These are phyloP conservation scores for Eudyptes chrysolophus DNA, from an alignment of 2,113 vertebrate species.

Conservation along the genomic window DNA sequence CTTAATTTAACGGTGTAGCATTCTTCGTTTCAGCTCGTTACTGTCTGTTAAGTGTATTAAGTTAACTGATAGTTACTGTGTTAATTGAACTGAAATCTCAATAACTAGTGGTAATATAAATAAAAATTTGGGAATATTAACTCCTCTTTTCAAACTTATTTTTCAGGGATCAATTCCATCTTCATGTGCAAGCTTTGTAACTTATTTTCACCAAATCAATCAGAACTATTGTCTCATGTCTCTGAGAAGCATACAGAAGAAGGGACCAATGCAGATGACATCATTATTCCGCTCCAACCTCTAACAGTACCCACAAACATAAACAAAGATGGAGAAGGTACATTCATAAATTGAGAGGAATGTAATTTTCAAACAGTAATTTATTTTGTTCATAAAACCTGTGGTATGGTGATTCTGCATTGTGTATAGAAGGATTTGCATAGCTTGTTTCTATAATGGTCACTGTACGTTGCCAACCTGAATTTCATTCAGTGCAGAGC, in stretches of 20 bases:
- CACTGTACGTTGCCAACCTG: not conserved
- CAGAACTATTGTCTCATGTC: slow-evolving; percentile 84
- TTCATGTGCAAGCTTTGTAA: slow-evolving; percentile 98
- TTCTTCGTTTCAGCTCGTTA: rapidly evolving
- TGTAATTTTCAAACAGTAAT: not conserved
- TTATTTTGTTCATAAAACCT: not conserved
- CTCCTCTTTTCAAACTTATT: not conserved
- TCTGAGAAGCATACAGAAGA: slow-evolving; percentile 82
- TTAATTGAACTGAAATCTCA: not conserved
- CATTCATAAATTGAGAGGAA: not conserved
- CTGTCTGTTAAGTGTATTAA: not conserved
- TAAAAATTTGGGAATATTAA: not conserved
- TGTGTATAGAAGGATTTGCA: not conserved
- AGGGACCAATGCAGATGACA: slow-evolving; percentile 77
- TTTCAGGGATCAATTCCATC: slow-evolving; percentile 83
- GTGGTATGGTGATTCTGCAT: not conserved
- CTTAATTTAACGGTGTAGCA: not conserved
- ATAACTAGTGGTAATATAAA: not conserved
- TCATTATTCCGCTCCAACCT: slow-evolving; percentile 86
- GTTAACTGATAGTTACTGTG: not conserved
- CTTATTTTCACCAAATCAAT: slow-evolving; percentile 87
- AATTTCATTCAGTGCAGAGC: not conserved
- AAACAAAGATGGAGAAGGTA: slow-evolving; percentile 79
- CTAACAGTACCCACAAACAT: slow-evolving; percentile 74
- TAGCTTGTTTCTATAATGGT: not conserved